Evolutionary conservation across 2,113 vertebrate genomes (phyloP).

Genomic region (Isurus oxyrinchus): DNA sequence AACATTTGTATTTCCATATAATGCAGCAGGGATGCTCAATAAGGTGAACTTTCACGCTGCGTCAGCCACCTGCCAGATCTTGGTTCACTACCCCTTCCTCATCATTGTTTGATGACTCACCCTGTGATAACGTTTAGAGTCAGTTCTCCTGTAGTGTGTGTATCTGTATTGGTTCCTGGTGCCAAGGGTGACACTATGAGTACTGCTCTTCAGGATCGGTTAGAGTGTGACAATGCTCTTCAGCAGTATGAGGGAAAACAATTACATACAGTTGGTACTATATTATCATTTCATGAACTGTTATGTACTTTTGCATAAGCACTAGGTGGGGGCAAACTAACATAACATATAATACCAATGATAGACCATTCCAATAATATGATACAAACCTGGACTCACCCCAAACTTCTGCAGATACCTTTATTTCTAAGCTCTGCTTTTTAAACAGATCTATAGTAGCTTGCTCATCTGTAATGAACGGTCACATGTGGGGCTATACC

Average conservation of each 20-base stretch:
- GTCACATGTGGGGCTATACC: not conserved
- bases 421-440: not conserved
- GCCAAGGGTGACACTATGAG: not conserved
- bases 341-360: not conserved
- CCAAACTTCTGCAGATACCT: not conserved
- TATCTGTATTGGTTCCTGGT: not conserved
- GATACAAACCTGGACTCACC: not conserved
- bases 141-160: not conserved
- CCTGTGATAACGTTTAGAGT: not conserved
- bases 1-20: no score
- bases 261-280: not conserved
- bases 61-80: not conserved
- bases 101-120: not conserved
- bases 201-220: not conserved
- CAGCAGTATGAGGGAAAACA: not conserved
- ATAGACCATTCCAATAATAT: not conserved
- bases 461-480: not conserved
- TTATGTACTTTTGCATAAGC: not conserved
- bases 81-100: not conserved
- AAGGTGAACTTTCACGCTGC: not conserved
- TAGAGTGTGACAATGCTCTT: not conserved
- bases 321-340: not conserved
- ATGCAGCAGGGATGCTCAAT: no score
- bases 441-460: not conserved
- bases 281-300: not conserved